These are phyloP conservation scores for Camptogramma bilineatum DNA, from an alignment of 2,888 invertebrate genomes.

Conservation along the genomic window DNA sequence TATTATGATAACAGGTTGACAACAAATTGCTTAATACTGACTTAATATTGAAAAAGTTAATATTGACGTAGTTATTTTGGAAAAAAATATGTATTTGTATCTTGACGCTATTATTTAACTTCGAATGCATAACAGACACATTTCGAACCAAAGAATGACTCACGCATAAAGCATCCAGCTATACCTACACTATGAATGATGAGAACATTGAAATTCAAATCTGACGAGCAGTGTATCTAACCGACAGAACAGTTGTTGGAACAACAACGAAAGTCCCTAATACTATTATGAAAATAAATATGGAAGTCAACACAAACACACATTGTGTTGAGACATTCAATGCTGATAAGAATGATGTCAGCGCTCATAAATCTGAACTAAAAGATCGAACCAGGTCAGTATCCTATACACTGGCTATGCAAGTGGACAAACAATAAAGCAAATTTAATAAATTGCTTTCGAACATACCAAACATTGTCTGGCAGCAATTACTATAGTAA, in stretches of 20 bases:
- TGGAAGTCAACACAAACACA: constrained; percentile 39
- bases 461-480: constrained; percentile 55
- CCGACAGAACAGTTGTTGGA: constrained; percentile 1
- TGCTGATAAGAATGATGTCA: constrained; percentile 58
- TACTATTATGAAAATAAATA: constrained; percentile 43
- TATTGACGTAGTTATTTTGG: constrained; percentile 5
- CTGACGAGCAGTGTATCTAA: constrained; percentile 22
- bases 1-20: too few species aligned
- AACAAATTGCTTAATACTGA: too few species aligned
- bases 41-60: neutral
- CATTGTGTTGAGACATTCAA: constrained; percentile 37
- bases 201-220: constrained; percentile 53
- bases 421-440: constrained; percentile 66
- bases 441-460: constrained; percentile 65
- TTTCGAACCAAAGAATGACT: constrained; percentile 54
- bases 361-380: constrained; percentile 61
- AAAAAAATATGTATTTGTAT: too few species aligned
- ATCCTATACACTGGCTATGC: constrained; percentile 69
- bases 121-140: constrained; percentile 39
- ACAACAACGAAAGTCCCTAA: constrained; percentile 33
- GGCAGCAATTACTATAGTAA: constrained; percentile 50
- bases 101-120: constrained; percentile 26
- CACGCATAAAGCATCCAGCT: constrained; percentile 49
- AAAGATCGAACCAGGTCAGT: constrained; percentile 67
- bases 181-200: neutral